Evolutionary conservation across 2,888 invertebrate species (phyloP), one percentile per base, ranked within the genome.

Genomic region (Erebia aethiops): DNA sequence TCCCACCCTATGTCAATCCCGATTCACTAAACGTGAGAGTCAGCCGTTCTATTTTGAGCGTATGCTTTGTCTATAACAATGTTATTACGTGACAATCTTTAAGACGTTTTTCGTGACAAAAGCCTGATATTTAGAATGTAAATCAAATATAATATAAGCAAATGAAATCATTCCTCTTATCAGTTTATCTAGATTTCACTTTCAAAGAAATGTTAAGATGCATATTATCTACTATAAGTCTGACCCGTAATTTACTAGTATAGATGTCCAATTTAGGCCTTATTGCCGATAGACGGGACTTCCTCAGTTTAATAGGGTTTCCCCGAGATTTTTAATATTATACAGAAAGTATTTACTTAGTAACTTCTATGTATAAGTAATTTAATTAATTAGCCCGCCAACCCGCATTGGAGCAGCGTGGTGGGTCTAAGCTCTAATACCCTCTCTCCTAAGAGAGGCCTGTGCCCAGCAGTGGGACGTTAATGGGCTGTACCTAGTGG

Each of bases 1-100:
- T 74, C 57, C 57, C 71, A 66, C 73, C 75, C 75, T 69, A 62
- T 71, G 69, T 72, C 71, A 66, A 68, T 67, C 70, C 63, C 76
- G 76, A 72, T 74, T 68, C 71, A 76, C 54, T 75, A 73, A 72
- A 70, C 73, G 69, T 72, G 68, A 75, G 73, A 66, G 71, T 46
- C 56, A 8, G 9, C n/a, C 67, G 69, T 68, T 76, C 75, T 76
- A 76, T 76, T 76, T 76, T 61, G 41, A 75, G 72, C 65, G 52
- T 69, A 62, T 58, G 70, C 71, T 75, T 73, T 72, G 71, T 73
- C 26, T 26, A 61, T 35, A 71, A 58, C 71, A 61, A 68, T 73
- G 49, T 70, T 54, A 69, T 71, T 72, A 74, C 60, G 66, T 72
- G 71, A 70, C 60, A 65, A 69, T 58, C 63, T 64, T 68, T 46